Conservation (phyloP, 2,113 vertebrate species). For the Gallinago jamesoni region DNA sequence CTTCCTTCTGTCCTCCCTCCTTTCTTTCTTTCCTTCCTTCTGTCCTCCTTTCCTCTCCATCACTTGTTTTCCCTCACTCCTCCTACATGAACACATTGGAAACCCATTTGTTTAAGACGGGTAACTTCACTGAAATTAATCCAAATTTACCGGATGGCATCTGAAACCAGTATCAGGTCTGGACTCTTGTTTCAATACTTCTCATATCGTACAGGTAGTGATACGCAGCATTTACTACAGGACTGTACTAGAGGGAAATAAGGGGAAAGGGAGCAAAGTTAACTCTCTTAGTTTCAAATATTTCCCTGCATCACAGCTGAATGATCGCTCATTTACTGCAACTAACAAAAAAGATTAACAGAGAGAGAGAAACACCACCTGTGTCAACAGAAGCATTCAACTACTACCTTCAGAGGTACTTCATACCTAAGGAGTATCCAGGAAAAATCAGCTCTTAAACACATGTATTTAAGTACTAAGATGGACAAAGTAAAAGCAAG, state of each 20-base stretch:
- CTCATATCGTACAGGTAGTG: not conserved
- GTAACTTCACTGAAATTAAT: not conserved
- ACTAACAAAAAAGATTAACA: not conserved
- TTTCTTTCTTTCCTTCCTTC: not conserved
- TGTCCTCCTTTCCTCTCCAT: not conserved
- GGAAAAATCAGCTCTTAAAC: not conserved
- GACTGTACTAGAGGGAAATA: not conserved
- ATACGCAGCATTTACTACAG: not conserved
- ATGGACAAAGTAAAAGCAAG: not conserved
- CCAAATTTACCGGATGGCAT: not conserved
- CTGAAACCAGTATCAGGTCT: not conserved
- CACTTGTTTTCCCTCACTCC: slow-evolving; percentile 6
- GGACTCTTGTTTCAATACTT: not conserved
- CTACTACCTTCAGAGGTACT: not conserved
- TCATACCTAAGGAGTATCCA: not conserved
- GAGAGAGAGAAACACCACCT: not conserved
- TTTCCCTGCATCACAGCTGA: not conserved
- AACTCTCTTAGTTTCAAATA: not conserved
- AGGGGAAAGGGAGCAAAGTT: not conserved
- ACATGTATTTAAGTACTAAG: not conserved
- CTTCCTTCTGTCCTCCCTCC: not conserved
- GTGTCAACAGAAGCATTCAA: not conserved
- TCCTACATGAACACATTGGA: not conserved
- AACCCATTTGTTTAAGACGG: not conserved
- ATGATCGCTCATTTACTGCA: not conserved